Conservation (phyloP, 2,888 invertebrate species). For the Ernsta delagoae region DNA sequence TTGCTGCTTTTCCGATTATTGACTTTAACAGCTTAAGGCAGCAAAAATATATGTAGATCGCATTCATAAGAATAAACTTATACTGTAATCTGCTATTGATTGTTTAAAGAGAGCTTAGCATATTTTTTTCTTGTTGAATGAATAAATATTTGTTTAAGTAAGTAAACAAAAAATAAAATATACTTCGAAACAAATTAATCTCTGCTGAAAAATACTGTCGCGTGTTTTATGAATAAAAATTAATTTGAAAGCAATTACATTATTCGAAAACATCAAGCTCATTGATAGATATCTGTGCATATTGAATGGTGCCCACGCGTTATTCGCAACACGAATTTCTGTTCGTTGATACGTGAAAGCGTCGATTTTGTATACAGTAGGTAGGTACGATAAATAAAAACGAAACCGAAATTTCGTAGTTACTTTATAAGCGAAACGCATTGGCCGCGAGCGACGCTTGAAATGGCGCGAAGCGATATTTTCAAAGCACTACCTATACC, state of each 20-base stretch:
- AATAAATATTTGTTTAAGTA: no score
- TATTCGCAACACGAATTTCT: conserved; percentile 48
- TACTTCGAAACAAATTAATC: background rate
- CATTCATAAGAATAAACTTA: background rate
- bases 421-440: conserved; percentile 78
- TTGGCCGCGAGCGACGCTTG: conserved; percentile 63
- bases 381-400: conserved; percentile 64
- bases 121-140: background rate
- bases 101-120: background rate
- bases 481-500: conserved; percentile 82
- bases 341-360: conserved; percentile 55
- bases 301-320: conserved; percentile 41
- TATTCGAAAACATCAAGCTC: conserved; percentile 51
- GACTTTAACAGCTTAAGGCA: background rate
- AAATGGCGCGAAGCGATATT: conserved; percentile 82
- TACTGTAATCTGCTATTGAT: background rate
- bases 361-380: conserved; percentile 58
- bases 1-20: background rate
- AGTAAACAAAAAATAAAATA: background rate
- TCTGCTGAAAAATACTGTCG: background rate
- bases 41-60: background rate
- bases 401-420: conserved; percentile 63
- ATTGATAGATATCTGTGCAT: conserved; percentile 41
- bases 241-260: conserved; percentile 45
- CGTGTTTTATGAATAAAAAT: conserved; percentile 26